Percentiles rank a stretch among this genome's conserved stretches.
These are phyloP conservation scores for Gadus macrocephalus DNA, from an alignment of 2,113 vertebrate genomes.

Conservation along the genomic window DNA sequence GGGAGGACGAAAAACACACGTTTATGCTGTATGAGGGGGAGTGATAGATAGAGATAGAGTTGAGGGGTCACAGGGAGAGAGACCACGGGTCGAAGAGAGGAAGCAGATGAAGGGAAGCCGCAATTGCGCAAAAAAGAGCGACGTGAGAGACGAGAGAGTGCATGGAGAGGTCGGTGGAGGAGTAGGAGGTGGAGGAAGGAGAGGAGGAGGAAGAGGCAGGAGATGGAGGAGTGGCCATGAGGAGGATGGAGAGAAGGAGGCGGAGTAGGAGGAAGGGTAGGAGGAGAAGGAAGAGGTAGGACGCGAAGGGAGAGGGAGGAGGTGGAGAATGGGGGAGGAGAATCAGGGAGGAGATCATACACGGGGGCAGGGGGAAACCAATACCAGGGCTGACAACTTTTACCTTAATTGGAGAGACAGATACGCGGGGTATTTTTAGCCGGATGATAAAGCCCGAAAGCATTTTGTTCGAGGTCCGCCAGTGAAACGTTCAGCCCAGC, in stretches of 20 bases:
- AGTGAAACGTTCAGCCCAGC: not conserved
- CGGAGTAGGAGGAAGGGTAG: conserved; percentile 32
- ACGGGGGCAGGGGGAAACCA: not conserved
- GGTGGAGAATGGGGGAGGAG: not conserved
- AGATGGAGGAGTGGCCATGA: conserved; percentile 37
- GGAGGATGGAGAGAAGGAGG: conserved; percentile 31
- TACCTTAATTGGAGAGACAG: conserved; percentile 33
- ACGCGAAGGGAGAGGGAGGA: not conserved
- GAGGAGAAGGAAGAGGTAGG: conserved; percentile 15
- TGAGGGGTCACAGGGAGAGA: not conserved
- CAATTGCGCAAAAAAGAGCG: conserved; percentile 1
- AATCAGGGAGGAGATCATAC: not conserved
- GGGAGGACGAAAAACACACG: not conserved
- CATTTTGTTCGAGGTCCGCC: conserved; percentile 10
- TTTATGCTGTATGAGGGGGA: not conserved
- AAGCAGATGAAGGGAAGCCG: conserved; percentile 1
- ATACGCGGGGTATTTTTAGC: conserved; percentile 38
- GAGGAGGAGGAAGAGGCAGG: conserved; percentile 27
- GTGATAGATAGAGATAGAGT: conserved; percentile 9
- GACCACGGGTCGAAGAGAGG: not conserved
- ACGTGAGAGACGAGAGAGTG: conserved; percentile 1
- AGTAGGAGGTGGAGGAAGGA: not conserved
- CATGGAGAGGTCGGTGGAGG: conserved; percentile 25
- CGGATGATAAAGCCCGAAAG: conserved; percentile 13
- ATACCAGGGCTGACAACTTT: conserved; percentile 18